Conservation (phyloP, 2,888 invertebrate genomes). For the Nineta flava region DNA sequence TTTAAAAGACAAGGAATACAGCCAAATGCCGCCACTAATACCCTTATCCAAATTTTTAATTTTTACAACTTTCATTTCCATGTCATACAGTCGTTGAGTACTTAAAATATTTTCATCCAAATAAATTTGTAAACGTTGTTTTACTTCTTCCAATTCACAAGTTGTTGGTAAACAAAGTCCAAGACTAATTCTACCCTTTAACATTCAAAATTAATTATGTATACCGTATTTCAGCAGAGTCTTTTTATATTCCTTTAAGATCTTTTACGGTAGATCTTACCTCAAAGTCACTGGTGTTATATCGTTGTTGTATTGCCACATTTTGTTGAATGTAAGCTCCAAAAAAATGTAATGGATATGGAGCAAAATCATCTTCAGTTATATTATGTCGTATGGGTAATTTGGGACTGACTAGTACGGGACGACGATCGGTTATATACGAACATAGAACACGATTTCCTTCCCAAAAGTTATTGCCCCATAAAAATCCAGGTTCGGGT, state of each 20-base stretch:
- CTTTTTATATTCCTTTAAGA: too few relatives aligned
- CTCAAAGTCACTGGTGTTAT: slow-evolving; percentile 7
- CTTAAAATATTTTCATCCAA: slow-evolving; percentile 21
- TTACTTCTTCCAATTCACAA: slow-evolving; percentile 23
- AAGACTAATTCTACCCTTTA: slow-evolving; percentile 25
- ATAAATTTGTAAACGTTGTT: slow-evolving; percentile 19
- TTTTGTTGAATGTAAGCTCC: slow-evolving; percentile 27
- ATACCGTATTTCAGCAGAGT: too few relatives aligned
- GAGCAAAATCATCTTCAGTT: slow-evolving; percentile 25
- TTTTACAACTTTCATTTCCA: slow-evolving; percentile 22
- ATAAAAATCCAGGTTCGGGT: slow-evolving; percentile 36
- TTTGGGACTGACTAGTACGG: slow-evolving; percentile 18
- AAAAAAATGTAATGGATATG: slow-evolving; percentile 24
- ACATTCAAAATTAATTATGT: too few relatives aligned
- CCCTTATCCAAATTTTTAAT: slow-evolving; percentile 21
- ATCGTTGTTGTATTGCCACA: slow-evolving; percentile 27
- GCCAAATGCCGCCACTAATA: slow-evolving; percentile 17
- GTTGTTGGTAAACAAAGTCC: slow-evolving; percentile 29
- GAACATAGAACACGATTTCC: slow-evolving; percentile 35
- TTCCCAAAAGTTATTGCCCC: slow-evolving; percentile 43
- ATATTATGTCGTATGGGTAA: slow-evolving; percentile 18
- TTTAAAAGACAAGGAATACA: slow-evolving; percentile 21
- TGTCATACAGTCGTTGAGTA: slow-evolving; percentile 22
- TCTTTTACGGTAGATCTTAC: too few relatives aligned
- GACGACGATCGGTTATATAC: slow-evolving; percentile 23